These are phyloP conservation scores for Melitaea athalia DNA, from an alignment of 2,888 invertebrate species.

Conservation along the genomic window DNA sequence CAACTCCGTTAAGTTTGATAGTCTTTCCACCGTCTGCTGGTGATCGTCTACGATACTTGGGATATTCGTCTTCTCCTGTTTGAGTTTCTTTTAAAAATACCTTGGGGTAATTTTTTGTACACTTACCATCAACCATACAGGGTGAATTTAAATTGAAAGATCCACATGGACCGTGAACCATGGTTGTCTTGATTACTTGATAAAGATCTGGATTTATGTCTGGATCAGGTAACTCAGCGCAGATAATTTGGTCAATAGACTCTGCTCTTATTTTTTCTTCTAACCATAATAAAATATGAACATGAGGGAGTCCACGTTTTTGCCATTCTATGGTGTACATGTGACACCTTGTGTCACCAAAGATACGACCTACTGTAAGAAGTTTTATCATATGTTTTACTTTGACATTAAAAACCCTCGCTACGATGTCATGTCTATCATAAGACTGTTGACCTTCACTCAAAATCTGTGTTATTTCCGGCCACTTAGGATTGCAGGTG, in stretches of 20 bases:
- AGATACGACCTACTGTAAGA: slow-evolving; percentile 11
- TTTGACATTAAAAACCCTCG: slow-evolving; percentile 20
- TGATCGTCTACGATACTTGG: neutral
- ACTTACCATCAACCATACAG: slow-evolving; percentile 24
- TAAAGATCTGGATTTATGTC: neutral
- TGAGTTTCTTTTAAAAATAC: slow-evolving; percentile 25
- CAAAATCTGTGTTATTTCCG: slow-evolving; percentile 8
- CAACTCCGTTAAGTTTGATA: too few species aligned
- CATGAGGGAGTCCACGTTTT: slow-evolving; percentile 14
- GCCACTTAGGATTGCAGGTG: slow-evolving; percentile 24
- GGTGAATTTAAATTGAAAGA: slow-evolving; percentile 28
- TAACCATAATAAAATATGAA: neutral
- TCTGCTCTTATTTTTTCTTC: neutral
- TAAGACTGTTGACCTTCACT: slow-evolving; percentile 11
- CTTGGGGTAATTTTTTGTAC: neutral
- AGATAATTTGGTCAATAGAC: too few species aligned
- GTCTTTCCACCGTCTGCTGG: too few species aligned
- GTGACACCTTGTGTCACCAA: slow-evolving; percentile 26
- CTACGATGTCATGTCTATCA: slow-evolving; percentile 28
- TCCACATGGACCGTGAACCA: slow-evolving; percentile 36
- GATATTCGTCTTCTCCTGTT: slow-evolving; percentile 9
- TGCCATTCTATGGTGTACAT: slow-evolving; percentile 19
- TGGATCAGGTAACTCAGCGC: too few species aligned
- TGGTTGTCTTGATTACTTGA: neutral
- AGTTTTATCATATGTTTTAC: slow-evolving; percentile 12